Percentiles rank a stretch among this genome's conserved stretches.
These are phyloP conservation scores for Leucozona laternaria DNA, from an alignment of 2,888 invertebrate species.

Conservation along the genomic window DNA sequence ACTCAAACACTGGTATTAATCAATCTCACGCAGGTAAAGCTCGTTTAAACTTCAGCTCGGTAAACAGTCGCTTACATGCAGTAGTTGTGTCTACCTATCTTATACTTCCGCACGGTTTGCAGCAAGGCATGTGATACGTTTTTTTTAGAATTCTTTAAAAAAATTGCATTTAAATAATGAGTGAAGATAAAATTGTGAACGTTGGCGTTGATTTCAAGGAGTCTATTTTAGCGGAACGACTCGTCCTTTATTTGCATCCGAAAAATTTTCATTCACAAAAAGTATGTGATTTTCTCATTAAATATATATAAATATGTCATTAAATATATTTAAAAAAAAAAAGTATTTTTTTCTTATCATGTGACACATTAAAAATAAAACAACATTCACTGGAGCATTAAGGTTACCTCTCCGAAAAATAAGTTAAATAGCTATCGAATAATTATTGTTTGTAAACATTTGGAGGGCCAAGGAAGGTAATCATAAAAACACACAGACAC, in stretches of 20 bases:
- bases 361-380: background rate
- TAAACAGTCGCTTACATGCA: conserved; percentile 7
- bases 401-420: background rate
- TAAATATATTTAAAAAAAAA: background rate
- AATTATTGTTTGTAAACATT: background rate
- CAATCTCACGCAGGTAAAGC: conserved; percentile 26
- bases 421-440: background rate
- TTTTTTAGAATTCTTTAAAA: background rate
- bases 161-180: conserved; percentile 43
- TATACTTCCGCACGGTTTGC: conserved; percentile 27
- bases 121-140: conserved; percentile 64
- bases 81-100: conserved; percentile 35
- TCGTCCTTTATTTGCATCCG: conserved; percentile 88
- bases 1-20: background rate
- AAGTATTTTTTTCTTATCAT: conserved; percentile 17
- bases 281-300: too few relatives aligned
- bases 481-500: background rate
- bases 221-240: conserved; percentile 82
- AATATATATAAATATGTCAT: too few relatives aligned
- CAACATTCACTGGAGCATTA: background rate
- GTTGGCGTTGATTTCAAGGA: conserved; percentile 79
- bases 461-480: background rate
- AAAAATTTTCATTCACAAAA: conserved; percentile 91
- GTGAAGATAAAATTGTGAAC: conserved; percentile 68
- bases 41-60: conserved; percentile 16